These are phyloP conservation scores for Eupithecia centaureata DNA, from an alignment of 2,888 invertebrate genomes.

Conservation along the genomic window DNA sequence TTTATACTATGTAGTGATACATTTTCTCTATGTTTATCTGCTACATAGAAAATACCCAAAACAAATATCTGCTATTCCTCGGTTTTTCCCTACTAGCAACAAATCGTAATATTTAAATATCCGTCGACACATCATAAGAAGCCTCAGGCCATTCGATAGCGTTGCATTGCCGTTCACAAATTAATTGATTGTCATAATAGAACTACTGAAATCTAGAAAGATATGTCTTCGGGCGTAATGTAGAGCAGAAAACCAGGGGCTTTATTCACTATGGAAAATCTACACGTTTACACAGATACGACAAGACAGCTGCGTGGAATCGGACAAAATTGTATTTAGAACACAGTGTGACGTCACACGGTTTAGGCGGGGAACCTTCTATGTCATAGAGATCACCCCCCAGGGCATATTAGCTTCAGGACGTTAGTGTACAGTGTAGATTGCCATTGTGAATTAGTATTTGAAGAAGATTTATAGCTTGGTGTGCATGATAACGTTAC, in stretches of 20 bases:
- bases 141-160: neutral
- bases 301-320: too few species aligned
- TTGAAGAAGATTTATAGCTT: neutral
- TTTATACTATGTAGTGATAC: too few species aligned
- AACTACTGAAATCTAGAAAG: conserved; percentile 25
- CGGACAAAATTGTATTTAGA: too few species aligned
- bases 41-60: too few species aligned
- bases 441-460: neutral
- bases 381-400: too few species aligned
- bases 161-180: conserved; percentile 10
- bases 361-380: too few species aligned
- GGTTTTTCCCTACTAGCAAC: too few species aligned
- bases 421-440: neutral
- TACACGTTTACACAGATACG: too few species aligned
- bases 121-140: neutral
- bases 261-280: too few species aligned
- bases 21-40: too few species aligned
- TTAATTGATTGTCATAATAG: conserved; percentile 34
- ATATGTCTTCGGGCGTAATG: conserved; percentile 18
- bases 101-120: neutral
- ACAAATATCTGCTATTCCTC: too few species aligned
- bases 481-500: neutral
- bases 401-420: neutral
- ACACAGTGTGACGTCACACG: too few species aligned
- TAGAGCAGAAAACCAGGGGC: conserved; percentile 7